phyloP scores from a whole-genome alignment of 2,797 vertebrate genomes.

The Mus caroli region DNA sequence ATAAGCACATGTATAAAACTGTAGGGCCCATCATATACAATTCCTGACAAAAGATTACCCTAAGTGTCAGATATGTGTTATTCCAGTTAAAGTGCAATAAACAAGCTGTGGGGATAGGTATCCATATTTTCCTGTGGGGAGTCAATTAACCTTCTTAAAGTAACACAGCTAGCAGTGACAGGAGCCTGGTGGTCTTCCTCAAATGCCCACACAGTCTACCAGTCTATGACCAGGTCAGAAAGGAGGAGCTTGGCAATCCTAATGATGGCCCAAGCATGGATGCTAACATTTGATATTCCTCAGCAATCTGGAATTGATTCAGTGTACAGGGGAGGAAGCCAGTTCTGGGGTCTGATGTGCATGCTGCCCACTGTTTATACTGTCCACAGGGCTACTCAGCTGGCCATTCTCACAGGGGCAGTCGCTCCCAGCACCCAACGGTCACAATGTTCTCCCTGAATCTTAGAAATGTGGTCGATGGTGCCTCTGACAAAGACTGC shows the following conservation, averaged over 20 bases:
- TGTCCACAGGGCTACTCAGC: not conserved
- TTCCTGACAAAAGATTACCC: not conserved
- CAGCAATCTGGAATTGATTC: not conserved
- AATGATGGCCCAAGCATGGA: too few relatives aligned
- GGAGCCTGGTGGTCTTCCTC: not conserved
- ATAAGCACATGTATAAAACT: not conserved
- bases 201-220: not conserved
- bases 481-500: not conserved
- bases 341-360: too few relatives aligned
- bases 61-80: not conserved
- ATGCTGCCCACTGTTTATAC: not conserved
- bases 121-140: not conserved
- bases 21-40: not conserved
- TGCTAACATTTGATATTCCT: not conserved
- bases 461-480: not conserved
- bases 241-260: not conserved
- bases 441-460: not conserved
- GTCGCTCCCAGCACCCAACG: not conserved
- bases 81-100: not conserved
- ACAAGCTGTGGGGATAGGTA: not conserved
- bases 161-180: not conserved
- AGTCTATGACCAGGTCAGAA: not conserved
- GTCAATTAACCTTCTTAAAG: not conserved
- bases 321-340: not conserved
- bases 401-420: not conserved